Evolutionary conservation across 2,113 vertebrate species (phyloP), one percentile per base, ranked within the genome.

Genomic region (Furnarius figulus): DNA sequence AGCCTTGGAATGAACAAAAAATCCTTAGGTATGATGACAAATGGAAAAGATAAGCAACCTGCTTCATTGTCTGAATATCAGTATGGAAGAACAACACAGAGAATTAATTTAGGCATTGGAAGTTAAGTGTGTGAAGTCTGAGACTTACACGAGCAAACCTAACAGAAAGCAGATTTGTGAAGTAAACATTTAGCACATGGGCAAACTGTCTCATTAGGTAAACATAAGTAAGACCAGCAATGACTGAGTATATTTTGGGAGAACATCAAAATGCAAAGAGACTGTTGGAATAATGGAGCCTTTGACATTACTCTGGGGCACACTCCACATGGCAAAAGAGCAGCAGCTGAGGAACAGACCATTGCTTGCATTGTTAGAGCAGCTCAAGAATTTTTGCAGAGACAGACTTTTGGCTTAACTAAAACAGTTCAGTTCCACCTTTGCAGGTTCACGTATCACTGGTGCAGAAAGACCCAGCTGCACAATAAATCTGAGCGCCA

Each of bases 391-490:
- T 84, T 94, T 90, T 83, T 95, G n/a, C 50, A 86, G 62, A 67
- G 50, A 78, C 39, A 49, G 85, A 84, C 33, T 77, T 95, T 63
- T 90, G 62, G 73, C 73, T 93, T 86, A 49, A 86, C 12, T 80
- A 61, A 50, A 95, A 33, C 68, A 86, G 50, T 65, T 89, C 66
- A 50, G 49, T 62, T 81, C 49, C 49, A 95, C 85, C 88, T 95
- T 77, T 66, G 58, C 88, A 93, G 58, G 49, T 94, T 92, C 74
- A 77, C 65, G 77, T 87, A 22, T 87, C 77, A 73, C 50, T 90
- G 91, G 83, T 92, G 83, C 76, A 95, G 82, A 97, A 96, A 96
- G 92, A 93, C 76, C 62, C 83, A 90, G 86, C 3, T 90, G 73
- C 93, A 94, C 93, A 95, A 88, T 75, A 76, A 87, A 92, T 70